Conservation (phyloP, 2,888 invertebrate genomes). For the Thalpophila matura region DNA sequence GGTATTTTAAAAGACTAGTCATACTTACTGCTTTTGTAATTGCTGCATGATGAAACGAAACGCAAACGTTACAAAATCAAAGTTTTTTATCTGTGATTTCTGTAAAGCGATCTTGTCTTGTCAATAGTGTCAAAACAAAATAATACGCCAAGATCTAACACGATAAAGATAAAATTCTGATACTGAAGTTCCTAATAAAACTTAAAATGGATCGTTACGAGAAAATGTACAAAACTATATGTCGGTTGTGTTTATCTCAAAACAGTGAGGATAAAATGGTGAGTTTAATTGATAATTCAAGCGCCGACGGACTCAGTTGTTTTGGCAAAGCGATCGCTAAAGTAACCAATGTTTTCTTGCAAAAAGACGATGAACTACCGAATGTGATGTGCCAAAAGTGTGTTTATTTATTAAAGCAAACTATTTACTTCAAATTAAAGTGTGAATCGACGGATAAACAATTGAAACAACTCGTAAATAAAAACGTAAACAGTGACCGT, state of each 20-base stretch:
- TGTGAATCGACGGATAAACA: slow-evolving; percentile 77
- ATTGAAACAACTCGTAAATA: slow-evolving; percentile 63
- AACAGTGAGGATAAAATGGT: slow-evolving; percentile 72
- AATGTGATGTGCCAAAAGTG: slow-evolving; percentile 79
- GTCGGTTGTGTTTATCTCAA: slow-evolving; percentile 79
- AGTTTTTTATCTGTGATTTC: slow-evolving; percentile 15
- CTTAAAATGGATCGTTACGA: slow-evolving; percentile 71
- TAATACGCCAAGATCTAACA: no score
- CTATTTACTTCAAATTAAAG: slow-evolving; percentile 79
- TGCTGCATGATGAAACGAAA: no score
- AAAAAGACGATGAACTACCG: slow-evolving; percentile 75
- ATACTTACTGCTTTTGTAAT: no score
- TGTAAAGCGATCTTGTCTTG: no score
- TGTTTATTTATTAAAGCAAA: slow-evolving; percentile 75
- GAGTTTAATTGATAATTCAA: slow-evolving; percentile 73
- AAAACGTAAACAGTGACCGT: slow-evolving; percentile 33
- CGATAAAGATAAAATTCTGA: slow-evolving; percentile 22
- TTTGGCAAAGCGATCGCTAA: slow-evolving; percentile 76
- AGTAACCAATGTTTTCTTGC: slow-evolving; percentile 74
- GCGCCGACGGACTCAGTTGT: slow-evolving; percentile 72
- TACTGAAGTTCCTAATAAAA: background rate
- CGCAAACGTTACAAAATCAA: no score
- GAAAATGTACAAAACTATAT: slow-evolving; percentile 75
- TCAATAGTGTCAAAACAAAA: no score
- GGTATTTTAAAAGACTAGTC: no score